Evolutionary conservation across 2,888 invertebrate genomes (phyloP).

Genomic region (Macrosoma leucophasiata): DNA sequence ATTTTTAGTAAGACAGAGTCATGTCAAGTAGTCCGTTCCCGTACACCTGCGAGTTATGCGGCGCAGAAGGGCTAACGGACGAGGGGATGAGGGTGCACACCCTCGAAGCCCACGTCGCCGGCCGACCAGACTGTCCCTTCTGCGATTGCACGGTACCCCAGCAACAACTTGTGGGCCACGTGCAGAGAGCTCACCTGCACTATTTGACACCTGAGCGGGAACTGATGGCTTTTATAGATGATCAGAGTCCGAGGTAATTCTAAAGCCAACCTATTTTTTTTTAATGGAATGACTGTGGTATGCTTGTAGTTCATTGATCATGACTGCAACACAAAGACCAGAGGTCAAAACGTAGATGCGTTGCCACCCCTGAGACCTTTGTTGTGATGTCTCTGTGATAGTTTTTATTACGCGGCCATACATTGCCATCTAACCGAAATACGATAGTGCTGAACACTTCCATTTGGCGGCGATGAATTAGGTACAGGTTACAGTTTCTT

Average conservation of each 20-base stretch:
- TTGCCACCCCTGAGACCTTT: too few species aligned
- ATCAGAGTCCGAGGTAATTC: constrained; percentile 75
- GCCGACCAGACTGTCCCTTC: constrained; percentile 87
- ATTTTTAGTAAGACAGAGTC: too few species aligned
- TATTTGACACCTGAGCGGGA: constrained; percentile 88
- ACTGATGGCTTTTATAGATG: constrained; percentile 85
- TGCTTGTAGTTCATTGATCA: too few species aligned
- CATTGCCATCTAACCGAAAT: too few species aligned
- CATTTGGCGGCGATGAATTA: too few species aligned
- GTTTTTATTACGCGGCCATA: too few species aligned
- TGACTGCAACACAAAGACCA: too few species aligned
- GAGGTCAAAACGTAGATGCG: too few species aligned
- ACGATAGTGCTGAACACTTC: too few species aligned
- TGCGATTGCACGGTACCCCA: constrained; percentile 85
- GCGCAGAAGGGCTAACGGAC: constrained; percentile 86
- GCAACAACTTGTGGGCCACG: constrained; percentile 85
- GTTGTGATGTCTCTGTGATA: too few species aligned
- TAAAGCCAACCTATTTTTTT: background rate
- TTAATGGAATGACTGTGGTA: background rate
- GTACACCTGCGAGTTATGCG: constrained; percentile 87
- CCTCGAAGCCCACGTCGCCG: constrained; percentile 85
- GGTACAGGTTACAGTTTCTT: too few species aligned
- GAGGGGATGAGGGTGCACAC: constrained; percentile 88
- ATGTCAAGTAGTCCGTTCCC: constrained; percentile 69
- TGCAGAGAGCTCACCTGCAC: constrained; percentile 89